Percentiles rank a stretch among this genome's conserved stretches.
Conservation (phyloP, 1,140 invertebrate species). For the Druon quercuslanigerum region DNA sequence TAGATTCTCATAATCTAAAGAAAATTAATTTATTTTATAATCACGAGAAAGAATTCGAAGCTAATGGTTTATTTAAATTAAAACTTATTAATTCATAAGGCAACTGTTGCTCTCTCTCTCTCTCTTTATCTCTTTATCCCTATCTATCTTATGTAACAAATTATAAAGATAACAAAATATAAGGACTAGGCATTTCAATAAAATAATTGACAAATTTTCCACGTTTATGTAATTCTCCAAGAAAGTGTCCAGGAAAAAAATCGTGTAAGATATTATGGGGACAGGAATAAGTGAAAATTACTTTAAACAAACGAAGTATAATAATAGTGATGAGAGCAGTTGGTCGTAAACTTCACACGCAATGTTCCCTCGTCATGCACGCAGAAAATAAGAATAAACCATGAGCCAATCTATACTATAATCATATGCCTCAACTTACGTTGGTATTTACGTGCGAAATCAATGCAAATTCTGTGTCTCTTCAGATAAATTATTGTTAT, state of each 20-base stretch:
- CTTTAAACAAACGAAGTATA: constrained; percentile 24
- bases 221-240: no score
- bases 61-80: no score
- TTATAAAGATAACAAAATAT: no score
- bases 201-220: no score
- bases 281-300: neutral
- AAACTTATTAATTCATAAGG: no score
- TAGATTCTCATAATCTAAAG: no score
- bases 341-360: constrained; percentile 5
- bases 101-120: no score
- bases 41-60: no score
- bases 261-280: neutral
- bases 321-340: constrained; percentile 24
- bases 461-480: neutral
- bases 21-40: no score
- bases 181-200: no score
- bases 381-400: constrained; percentile 10
- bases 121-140: no score
- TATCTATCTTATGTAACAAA: no score
- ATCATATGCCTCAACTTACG: neutral
- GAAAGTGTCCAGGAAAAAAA: neutral
- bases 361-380: constrained; percentile 12
- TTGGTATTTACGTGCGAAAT: constrained; percentile 6
- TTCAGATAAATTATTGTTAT: constrained; percentile 1
- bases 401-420: neutral